phyloP scores from a whole-genome alignment of 2,797 vertebrate genomes.

The Sternotherus odoratus region DNA sequence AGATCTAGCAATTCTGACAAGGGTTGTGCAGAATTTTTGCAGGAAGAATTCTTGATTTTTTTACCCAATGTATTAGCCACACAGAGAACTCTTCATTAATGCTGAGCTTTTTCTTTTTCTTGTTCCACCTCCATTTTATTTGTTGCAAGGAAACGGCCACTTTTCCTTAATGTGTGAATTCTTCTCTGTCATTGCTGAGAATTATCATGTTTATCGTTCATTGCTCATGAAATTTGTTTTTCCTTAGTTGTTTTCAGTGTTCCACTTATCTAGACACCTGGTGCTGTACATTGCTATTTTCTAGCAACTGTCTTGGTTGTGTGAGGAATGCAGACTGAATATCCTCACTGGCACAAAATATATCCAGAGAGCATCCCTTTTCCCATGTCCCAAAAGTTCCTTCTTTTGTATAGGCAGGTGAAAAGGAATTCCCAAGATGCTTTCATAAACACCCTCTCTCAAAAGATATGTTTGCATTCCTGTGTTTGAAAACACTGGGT shows the following conservation, averaged over 20 bases:
- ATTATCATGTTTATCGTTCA: background rate
- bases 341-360: background rate
- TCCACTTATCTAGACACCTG: background rate
- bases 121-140: background rate
- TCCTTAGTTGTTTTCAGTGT: background rate
- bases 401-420: background rate
- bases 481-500: background rate
- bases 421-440: background rate
- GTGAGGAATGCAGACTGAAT: background rate
- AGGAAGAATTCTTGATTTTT: background rate
- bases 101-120: background rate
- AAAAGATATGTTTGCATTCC: background rate
- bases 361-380: background rate
- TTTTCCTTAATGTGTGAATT: background rate
- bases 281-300: background rate
- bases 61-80: background rate
- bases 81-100: background rate
- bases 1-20: background rate
- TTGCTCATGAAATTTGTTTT: background rate
- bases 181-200: background rate
- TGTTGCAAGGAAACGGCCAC: background rate
- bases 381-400: background rate
- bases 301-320: background rate
- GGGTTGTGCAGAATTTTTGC: background rate
- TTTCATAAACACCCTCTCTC: background rate